Evolutionary conservation across 2,113 vertebrate genomes (phyloP), one percentile per base, ranked within the genome.

Genomic region (Rattus norvegicus): DNA sequence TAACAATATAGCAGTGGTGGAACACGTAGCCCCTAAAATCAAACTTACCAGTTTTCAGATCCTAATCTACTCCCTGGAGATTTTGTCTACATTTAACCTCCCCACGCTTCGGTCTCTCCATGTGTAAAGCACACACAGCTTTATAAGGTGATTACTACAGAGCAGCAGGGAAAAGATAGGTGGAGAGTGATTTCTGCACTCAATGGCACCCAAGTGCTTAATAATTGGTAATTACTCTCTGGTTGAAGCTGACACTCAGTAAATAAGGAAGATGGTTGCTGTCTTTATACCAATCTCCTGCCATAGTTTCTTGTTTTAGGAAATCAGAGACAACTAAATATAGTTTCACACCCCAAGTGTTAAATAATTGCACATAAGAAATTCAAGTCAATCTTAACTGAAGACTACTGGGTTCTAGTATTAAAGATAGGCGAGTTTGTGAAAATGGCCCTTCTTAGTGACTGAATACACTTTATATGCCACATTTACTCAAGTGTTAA

Each of bases 341-440:
- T 49, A 61, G 14, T 39, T 84, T 90, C 22, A 65, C 28, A 33
- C 14, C 59, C 33, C 3, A 67, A 56, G 3, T 88, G 52, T 65
- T 52, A 91, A 59, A 43, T 80, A 39, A 93, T 90, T n/a, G 85
- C 54, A 84, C 2, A n/a, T 43, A 93, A 65, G 56, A 84, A 95
- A 28, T 70, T 90, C 79, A 96, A 96, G 70, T 52, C 61, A 39
- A 87, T 84, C 69, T 73, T 93, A 93, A 94, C 14, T 11, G 81
- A 94, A 88, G 73, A 69, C 54, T 79, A 72, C 81, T 67, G 43
- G 30, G 75, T 90, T 90, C 70, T 24, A 54, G 91, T 95, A 93
- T 36, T 87, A 69, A 95, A 89, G 47, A 93, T 17, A 79, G 33
- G 33, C 80, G 30, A 72, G 61, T 26, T 79, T 88, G 47, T 88